Percentiles rank a stretch among this genome's conserved stretches.
Evolutionary conservation across 1,140 invertebrate genomes (phyloP).

Genomic region (Eulimnadia texana): DNA sequence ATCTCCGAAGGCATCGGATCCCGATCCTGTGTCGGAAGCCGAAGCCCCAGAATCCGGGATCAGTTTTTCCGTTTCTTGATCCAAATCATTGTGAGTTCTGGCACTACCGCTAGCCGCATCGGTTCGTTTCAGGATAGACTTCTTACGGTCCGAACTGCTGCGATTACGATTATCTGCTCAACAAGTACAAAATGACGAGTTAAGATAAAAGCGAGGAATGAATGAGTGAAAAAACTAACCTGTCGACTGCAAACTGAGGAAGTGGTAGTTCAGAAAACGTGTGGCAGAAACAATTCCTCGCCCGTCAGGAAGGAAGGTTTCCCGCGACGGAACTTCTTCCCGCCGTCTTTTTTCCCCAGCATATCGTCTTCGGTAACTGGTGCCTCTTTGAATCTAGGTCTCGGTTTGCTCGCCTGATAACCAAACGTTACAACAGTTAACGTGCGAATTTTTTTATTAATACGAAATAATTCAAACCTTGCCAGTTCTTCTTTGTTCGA

Average conservation of each 20-base stretch:
- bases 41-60: conserved; percentile 37
- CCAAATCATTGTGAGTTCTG: conserved; percentile 20
- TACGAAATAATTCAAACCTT: background rate
- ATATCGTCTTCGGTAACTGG: background rate
- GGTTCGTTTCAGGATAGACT: conserved; percentile 63
- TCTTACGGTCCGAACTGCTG: conserved; percentile 45
- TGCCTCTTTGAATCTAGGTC: conserved; percentile 10
- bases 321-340: conserved; percentile 31
- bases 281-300: conserved; percentile 52
- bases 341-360: conserved; percentile 27
- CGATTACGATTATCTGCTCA: conserved; percentile 21
- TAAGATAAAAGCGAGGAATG: too few species aligned
- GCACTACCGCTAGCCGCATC: conserved; percentile 32
- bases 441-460: background rate
- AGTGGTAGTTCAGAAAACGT: conserved; percentile 55
- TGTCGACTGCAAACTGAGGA: conserved; percentile 44
- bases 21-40: conserved; percentile 1
- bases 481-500: conserved; percentile 22
- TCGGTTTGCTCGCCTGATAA: conserved; percentile 10
- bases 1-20: background rate
- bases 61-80: conserved; percentile 62
- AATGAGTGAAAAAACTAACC: conserved; percentile 4
- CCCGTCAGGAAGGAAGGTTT: conserved; percentile 41
- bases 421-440: too few species aligned
- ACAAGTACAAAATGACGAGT: too few species aligned